Percentiles rank a stretch among this genome's conserved stretches.
phyloP scores from a whole-genome alignment of 2,797 vertebrate genomes.

The Carcharodon carcharias region DNA sequence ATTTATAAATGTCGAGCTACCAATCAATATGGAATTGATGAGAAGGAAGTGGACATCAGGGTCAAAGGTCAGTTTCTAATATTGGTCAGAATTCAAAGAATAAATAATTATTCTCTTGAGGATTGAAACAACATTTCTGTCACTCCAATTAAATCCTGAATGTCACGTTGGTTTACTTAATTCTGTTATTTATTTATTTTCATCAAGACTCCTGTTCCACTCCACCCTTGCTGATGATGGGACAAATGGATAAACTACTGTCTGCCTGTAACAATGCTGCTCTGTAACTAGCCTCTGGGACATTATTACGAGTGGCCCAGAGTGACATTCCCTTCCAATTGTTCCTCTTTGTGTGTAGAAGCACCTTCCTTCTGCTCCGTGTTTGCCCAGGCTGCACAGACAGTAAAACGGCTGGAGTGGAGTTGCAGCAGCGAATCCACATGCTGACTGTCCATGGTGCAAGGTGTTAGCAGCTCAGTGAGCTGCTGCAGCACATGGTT shows the following conservation, averaged over 20 bases:
- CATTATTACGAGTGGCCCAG: too few species aligned
- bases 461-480: too few species aligned
- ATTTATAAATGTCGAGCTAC: not conserved
- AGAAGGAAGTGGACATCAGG: not conserved
- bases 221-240: too few species aligned
- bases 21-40: not conserved
- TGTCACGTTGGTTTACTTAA: too few species aligned
- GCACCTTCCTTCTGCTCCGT: not conserved
- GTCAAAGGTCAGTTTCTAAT: slow-evolving; percentile 4
- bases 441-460: not conserved
- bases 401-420: not conserved
- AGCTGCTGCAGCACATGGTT: not conserved
- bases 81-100: not conserved
- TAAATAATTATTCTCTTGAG: not conserved
- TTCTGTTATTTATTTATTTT: too few species aligned
- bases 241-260: not conserved
- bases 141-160: not conserved
- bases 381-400: not conserved
- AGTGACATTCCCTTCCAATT: too few species aligned
- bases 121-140: not conserved
- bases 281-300: too few species aligned
- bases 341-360: not conserved
- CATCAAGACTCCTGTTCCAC: too few species aligned
- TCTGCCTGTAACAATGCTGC: not conserved
- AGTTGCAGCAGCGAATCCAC: not conserved